Evolutionary conservation across 2,797 vertebrate species (phyloP).

Genomic region (Spondyliosoma cantharus): DNA sequence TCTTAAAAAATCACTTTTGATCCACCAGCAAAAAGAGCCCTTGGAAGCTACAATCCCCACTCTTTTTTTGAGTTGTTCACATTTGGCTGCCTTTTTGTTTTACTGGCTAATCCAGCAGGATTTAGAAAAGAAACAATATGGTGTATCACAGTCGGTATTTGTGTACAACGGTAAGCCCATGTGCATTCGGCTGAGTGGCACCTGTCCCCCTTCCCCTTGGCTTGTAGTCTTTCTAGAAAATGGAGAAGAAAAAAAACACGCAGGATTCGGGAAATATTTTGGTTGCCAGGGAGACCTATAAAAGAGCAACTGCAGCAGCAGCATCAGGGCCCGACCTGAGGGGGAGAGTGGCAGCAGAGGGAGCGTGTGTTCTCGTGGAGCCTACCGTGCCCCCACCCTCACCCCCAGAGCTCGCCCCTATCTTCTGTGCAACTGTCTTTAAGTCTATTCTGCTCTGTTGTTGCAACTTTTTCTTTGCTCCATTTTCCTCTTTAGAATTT

Average conservation of each 20-base stretch:
- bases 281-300: slow-evolving; percentile 88
- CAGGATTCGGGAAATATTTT: slow-evolving; percentile 75
- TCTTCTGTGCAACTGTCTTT: slow-evolving; percentile 86
- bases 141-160: slow-evolving; percentile 78
- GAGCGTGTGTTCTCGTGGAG: slow-evolving; percentile 81
- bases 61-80: slow-evolving; percentile 66
- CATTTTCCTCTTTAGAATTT: slow-evolving; percentile 86
- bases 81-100: slow-evolving; percentile 76
- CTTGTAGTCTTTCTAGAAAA: slow-evolving; percentile 73
- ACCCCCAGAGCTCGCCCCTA: slow-evolving; percentile 72
- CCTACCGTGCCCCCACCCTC: slow-evolving; percentile 87
- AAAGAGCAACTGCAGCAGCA: slow-evolving; percentile 95
- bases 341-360: slow-evolving; percentile 72
- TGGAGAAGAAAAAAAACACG: slow-evolving; percentile 56
- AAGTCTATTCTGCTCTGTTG: slow-evolving; percentile 91
- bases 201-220: slow-evolving; percentile 77
- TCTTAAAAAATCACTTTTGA: slow-evolving; percentile 65
- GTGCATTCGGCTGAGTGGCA: slow-evolving; percentile 80
- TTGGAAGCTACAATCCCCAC: slow-evolving; percentile 58
- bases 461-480: slow-evolving; percentile 96
- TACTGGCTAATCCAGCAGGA: slow-evolving; percentile 74
- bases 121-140: slow-evolving; percentile 77
- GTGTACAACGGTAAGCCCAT: slow-evolving; percentile 77
- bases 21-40: slow-evolving; percentile 57
- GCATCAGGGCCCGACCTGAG: slow-evolving; percentile 75